These are phyloP conservation scores for Myanophis thanlyinensis DNA, from an alignment of 2,113 vertebrate species.

Conservation along the genomic window DNA sequence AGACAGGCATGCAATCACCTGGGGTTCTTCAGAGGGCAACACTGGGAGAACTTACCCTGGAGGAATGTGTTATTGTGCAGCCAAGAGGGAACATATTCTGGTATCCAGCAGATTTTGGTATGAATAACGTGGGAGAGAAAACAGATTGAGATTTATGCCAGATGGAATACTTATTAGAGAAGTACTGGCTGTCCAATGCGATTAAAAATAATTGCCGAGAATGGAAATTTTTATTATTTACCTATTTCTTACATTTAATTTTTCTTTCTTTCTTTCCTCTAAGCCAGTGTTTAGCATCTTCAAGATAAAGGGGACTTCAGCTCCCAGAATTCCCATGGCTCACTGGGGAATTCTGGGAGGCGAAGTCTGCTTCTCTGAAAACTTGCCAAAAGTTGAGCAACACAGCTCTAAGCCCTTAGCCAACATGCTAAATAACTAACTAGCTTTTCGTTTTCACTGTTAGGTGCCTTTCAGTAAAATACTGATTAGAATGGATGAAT, in stretches of 20 bases:
- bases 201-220: neutral
- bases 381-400: neutral
- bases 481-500: neutral
- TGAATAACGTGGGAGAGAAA: neutral
- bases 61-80: neutral
- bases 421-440: neutral
- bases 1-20: neutral
- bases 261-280: neutral
- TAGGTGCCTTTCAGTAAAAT: neutral
- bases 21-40: neutral
- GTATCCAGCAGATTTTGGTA: slow-evolving; percentile 9
- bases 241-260: neutral
- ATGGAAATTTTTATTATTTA: neutral
- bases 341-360: neutral
- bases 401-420: neutral
- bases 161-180: neutral
- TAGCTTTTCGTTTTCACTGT: neutral
- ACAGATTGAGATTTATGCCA: neutral
- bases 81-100: neutral
- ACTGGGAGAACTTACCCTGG: slow-evolving; percentile 1
- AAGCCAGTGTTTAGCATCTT: neutral
- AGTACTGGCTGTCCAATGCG: neutral
- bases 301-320: neutral
- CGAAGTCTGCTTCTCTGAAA: neutral
- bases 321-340: neutral